A percentile compares a stretch with the other conserved stretches of the same genome.
Conservation (phyloP, 92 coral and sea anemone genomes). For the Muricea muricata region DNA sequence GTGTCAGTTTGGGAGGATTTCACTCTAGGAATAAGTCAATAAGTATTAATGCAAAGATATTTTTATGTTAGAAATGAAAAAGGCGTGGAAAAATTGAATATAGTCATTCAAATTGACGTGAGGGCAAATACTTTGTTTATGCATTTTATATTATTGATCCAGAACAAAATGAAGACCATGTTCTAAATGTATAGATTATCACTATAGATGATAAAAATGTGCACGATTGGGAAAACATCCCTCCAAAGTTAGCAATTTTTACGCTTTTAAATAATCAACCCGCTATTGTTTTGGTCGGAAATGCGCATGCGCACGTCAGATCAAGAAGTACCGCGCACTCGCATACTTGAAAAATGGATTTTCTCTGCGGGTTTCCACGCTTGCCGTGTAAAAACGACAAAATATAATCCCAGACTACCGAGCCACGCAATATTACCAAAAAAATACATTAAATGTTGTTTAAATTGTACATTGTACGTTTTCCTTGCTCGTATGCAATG, state of each 20-base stretch:
- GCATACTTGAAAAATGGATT: slow-evolving; percentile 15
- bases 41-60: too few relatives aligned
- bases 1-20: too few relatives aligned
- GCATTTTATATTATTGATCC: too few relatives aligned
- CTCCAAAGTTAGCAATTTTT: slow-evolving; percentile 24
- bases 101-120: too few relatives aligned
- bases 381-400: not conserved
- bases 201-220: too few relatives aligned
- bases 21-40: too few relatives aligned
- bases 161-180: too few relatives aligned
- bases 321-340: not conserved
- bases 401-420: not conserved
- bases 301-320: slow-evolving; percentile 37
- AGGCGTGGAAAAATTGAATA: too few relatives aligned
- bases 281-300: slow-evolving; percentile 33
- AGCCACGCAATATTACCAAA: not conserved
- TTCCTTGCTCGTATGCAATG: too few relatives aligned
- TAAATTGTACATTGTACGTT: not conserved
- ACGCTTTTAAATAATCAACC: slow-evolving; percentile 33
- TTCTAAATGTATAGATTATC: too few relatives aligned
- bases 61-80: too few relatives aligned
- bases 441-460: not conserved
- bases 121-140: too few relatives aligned
- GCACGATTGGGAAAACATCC: slow-evolving; percentile 17
- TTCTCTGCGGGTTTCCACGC: not conserved